phyloP scores from a whole-genome alignment of 2,797 vertebrate genomes.

The Crocodylus rhombifer region DNA sequence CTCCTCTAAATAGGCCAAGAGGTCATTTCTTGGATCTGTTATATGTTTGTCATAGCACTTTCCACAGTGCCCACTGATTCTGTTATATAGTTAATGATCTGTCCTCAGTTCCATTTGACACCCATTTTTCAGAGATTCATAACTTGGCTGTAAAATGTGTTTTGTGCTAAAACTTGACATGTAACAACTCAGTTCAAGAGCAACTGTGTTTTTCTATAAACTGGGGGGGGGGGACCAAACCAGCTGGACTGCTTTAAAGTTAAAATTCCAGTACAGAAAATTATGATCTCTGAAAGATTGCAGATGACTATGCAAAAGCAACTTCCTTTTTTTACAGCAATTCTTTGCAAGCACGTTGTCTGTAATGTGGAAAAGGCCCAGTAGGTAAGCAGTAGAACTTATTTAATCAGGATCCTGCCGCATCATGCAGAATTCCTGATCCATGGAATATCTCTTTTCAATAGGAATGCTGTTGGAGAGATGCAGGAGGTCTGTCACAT shows the following conservation, averaged over 20 bases:
- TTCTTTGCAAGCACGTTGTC: constrained; percentile 29
- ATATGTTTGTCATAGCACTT: constrained; percentile 23
- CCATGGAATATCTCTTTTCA: background rate
- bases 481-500: background rate
- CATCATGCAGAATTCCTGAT: background rate
- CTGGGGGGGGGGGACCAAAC: background rate
- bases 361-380: background rate
- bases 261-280: constrained; percentile 29
- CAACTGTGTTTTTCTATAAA: constrained; percentile 37
- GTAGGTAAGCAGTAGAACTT: constrained; percentile 27
- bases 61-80: constrained; percentile 10
- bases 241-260: background rate
- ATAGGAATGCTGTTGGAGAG: background rate
- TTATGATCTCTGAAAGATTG: background rate
- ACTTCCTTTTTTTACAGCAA: constrained; percentile 18
- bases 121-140: constrained; percentile 46
- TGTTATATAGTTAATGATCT: constrained; percentile 18
- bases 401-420: constrained; percentile 21
- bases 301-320: constrained; percentile 3
- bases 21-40: constrained; percentile 28
- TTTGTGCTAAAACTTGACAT: constrained; percentile 22
- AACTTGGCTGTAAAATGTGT: constrained; percentile 13
- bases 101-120: constrained; percentile 43
- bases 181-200: constrained; percentile 12
- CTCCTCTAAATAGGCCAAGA: constrained; percentile 7